Conservation (phyloP, 2,113 vertebrate species). For the Sander vitreus region DNA sequence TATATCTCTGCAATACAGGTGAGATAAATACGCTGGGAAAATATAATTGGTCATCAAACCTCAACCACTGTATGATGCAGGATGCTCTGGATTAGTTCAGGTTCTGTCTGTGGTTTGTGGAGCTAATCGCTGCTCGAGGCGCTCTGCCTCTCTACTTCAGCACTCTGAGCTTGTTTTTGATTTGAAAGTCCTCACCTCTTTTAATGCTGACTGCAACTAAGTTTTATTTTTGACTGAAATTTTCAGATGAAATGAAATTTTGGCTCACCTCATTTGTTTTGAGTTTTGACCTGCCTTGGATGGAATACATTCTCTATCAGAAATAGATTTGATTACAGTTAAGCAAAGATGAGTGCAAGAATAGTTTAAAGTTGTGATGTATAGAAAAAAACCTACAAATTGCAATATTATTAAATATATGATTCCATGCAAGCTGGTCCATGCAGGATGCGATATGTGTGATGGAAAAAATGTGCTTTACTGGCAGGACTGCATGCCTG, state of each 20-base stretch:
- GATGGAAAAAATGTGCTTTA: slow-evolving; percentile 64
- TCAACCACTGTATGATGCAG: slow-evolving; percentile 25
- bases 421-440: slow-evolving; percentile 82
- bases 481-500: slow-evolving; percentile 77
- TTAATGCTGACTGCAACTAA: slow-evolving; percentile 57
- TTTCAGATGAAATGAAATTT: slow-evolving; percentile 49
- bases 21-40: slow-evolving; percentile 18
- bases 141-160: slow-evolving; percentile 75
- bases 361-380: neutral
- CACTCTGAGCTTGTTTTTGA: slow-evolving; percentile 67
- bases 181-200: slow-evolving; percentile 58
- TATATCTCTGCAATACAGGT: neutral
- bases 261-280: slow-evolving; percentile 43
- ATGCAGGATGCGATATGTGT: slow-evolving; percentile 67
- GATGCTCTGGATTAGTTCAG: slow-evolving; percentile 53
- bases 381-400: slow-evolving; percentile 22
- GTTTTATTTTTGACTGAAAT: slow-evolving; percentile 65
- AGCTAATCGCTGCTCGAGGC: slow-evolving; percentile 65
- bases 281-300: slow-evolving; percentile 76
- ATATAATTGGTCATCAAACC: slow-evolving; percentile 19
- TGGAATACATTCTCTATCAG: slow-evolving; percentile 68
- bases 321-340: slow-evolving; percentile 18
- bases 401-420: neutral
- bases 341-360: neutral
- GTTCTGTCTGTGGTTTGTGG: slow-evolving; percentile 65